phyloP scores from a whole-genome alignment of 2,797 vertebrate genomes.

The Mus spretus region DNA sequence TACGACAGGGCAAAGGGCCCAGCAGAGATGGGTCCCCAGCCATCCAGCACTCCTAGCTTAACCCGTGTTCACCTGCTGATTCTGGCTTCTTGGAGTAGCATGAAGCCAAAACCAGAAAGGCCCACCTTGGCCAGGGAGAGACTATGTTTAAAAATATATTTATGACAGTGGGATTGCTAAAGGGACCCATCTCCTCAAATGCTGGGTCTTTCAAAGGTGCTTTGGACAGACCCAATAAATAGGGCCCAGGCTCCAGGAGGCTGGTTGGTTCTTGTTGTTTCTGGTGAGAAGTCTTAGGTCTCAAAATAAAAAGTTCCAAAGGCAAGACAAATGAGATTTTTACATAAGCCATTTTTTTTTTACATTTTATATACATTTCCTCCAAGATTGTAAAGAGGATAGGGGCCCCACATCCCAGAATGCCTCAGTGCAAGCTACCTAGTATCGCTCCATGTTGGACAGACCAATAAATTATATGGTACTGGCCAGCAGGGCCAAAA shows the following conservation, averaged over 20 bases:
- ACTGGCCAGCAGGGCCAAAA: not conserved
- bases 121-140: not conserved
- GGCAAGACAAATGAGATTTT: not conserved
- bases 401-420: not conserved
- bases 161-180: not conserved
- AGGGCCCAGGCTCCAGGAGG: not conserved
- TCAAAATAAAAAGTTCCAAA: not conserved
- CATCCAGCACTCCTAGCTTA: no score
- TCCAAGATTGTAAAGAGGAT: not conserved
- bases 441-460: not conserved
- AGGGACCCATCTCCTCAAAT: not conserved
- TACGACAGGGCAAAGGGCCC: not conserved
- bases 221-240: not conserved
- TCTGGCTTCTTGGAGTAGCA: not conserved
- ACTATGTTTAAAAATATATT: not conserved
- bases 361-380: not conserved
- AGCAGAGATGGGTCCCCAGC: not conserved
- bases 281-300: not conserved
- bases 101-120: not conserved
- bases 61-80: not conserved
- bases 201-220: not conserved
- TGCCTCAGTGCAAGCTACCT: not conserved
- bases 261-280: not conserved
- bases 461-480: not conserved
- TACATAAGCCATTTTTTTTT: not conserved